Evolutionary conservation across 2,113 vertebrate species (phyloP).

Genomic region (Bucco capensis): DNA sequence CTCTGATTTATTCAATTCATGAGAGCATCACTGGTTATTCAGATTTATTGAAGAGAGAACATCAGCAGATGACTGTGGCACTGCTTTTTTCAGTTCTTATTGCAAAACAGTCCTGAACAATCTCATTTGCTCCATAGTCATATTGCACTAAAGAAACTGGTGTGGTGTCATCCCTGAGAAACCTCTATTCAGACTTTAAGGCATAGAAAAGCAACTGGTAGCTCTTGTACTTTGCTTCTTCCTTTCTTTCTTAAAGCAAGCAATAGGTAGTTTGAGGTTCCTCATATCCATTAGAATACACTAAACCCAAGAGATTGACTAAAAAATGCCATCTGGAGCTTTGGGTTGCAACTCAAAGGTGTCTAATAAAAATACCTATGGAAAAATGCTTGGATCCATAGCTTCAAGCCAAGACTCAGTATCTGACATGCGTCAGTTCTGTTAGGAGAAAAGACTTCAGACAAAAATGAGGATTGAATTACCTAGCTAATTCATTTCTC

Average conservation of each 20-base stretch:
- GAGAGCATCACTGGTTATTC: neutral
- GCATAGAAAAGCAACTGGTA: neutral
- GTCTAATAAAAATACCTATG: neutral
- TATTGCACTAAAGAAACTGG: neutral
- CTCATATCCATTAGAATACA: neutral
- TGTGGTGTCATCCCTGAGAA: neutral
- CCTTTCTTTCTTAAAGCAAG: neutral
- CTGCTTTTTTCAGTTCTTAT: neutral
- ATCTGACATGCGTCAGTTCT: neutral
- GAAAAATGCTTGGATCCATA: neutral
- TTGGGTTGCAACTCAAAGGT: no score
- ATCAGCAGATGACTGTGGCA: neutral
- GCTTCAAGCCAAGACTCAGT: neutral
- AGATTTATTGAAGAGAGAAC: constrained; percentile 43
- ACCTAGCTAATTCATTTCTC: neutral
- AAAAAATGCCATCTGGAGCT: neutral
- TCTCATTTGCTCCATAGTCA: neutral
- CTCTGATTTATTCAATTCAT: constrained; percentile 36
- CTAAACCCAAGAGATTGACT: neutral
- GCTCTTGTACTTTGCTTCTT: neutral
- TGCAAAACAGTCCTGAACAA: constrained; percentile 10
- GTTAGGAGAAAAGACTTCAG: neutral
- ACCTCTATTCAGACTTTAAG: neutral
- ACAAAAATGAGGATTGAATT: neutral
- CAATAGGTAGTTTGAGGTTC: neutral